These are phyloP conservation scores for Argyresthia goedartella DNA, from an alignment of 2,888 invertebrate species.

Conservation along the genomic window DNA sequence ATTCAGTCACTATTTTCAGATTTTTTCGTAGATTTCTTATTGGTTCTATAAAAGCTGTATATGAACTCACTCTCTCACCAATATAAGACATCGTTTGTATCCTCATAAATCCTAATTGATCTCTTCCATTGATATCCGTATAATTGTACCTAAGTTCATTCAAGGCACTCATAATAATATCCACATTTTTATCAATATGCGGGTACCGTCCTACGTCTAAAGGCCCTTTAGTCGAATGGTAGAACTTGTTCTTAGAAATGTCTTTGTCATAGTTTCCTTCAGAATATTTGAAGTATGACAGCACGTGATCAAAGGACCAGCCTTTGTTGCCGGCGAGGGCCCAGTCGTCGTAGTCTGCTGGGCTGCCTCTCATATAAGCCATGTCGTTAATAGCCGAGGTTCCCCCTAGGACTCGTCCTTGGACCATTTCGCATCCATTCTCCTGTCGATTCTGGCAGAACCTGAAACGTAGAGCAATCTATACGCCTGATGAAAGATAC, in stretches of 20 bases:
- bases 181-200: constrained; percentile 55
- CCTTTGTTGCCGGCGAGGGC: constrained; percentile 51
- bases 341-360: constrained; percentile 62
- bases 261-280: constrained; percentile 63
- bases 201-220: constrained; percentile 56
- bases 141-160: constrained; percentile 58
- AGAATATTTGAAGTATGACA: constrained; percentile 60
- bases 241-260: constrained; percentile 49
- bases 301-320: constrained; percentile 48
- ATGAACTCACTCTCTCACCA: constrained; percentile 58
- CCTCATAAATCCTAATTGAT: constrained; percentile 57
- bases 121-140: constrained; percentile 54
- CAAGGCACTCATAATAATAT: constrained; percentile 49
- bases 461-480: constrained; percentile 30
- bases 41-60: constrained; percentile 56
- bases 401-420: constrained; percentile 55
- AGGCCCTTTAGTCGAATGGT: constrained; percentile 57
- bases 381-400: constrained; percentile 56
- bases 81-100: constrained; percentile 57
- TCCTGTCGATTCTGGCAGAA: constrained; percentile 48
- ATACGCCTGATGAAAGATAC: constrained; percentile 24
- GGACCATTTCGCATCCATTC: constrained; percentile 51
- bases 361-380: constrained; percentile 59
- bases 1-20: constrained; percentile 44
- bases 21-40: constrained; percentile 45